A percentile compares a stretch with the other conserved stretches of the same genome.
phyloP scores from a whole-genome alignment of 2,888 invertebrate species.

The Lagria hirta region DNA sequence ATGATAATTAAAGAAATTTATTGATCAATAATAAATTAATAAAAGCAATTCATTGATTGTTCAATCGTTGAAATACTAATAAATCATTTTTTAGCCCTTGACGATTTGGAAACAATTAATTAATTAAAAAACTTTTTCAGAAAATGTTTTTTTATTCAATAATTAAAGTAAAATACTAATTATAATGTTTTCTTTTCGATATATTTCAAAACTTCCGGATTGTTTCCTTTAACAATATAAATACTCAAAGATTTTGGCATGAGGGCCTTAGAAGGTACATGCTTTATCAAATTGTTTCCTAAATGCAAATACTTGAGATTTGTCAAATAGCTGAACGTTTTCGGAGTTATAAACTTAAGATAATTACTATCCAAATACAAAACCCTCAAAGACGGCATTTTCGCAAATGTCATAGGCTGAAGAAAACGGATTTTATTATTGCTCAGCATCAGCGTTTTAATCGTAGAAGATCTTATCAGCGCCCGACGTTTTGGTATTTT shows the following conservation, averaged over 20 bases:
- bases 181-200: not conserved
- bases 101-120: no score
- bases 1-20: no score
- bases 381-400: constrained; percentile 39
- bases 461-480: constrained; percentile 38
- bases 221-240: constrained; percentile 23
- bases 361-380: constrained; percentile 47
- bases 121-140: no score
- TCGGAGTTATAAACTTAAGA: constrained; percentile 35
- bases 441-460: constrained; percentile 44
- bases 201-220: no score
- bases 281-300: constrained; percentile 38
- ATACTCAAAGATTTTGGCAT: constrained; percentile 13
- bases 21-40: no score
- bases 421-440: constrained; percentile 42
- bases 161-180: no score
- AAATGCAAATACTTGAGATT: constrained; percentile 45
- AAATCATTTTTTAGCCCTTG: no score
- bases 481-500: constrained; percentile 38
- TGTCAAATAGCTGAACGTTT: constrained; percentile 37
- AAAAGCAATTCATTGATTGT: no score
- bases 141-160: no score
- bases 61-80: no score
- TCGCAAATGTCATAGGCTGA: constrained; percentile 38
- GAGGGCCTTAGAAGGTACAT: constrained; percentile 11